These are phyloP conservation scores for Tenthredo mesomela DNA, from an alignment of 2,888 invertebrate species.

Conservation along the genomic window DNA sequence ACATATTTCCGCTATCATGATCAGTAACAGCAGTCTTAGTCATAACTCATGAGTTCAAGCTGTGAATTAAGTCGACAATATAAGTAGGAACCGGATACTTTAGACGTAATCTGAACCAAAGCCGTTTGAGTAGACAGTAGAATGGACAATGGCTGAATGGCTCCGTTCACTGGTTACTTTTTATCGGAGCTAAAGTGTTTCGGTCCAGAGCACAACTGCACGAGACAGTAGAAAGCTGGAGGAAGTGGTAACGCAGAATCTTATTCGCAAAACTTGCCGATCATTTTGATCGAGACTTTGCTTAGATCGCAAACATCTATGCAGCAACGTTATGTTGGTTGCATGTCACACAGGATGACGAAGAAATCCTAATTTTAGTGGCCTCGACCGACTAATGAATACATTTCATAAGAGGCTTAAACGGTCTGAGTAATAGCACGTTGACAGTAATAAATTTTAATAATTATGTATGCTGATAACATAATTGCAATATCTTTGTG, in stretches of 20 bases:
- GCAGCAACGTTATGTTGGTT: neutral
- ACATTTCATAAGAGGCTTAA: neutral
- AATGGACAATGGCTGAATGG: neutral
- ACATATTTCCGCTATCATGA: neutral
- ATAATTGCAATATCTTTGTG: neutral
- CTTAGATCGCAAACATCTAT: neutral
- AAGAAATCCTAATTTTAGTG: neutral
- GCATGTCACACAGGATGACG: conserved; percentile 15
- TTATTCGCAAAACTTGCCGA: neutral
- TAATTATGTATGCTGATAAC: conserved; percentile 6
- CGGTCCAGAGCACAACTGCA: conserved; percentile 14
- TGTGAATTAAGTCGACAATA: neutral
- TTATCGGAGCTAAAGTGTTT: conserved; percentile 19
- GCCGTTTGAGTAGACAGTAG: neutral
- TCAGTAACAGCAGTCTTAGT: neutral
- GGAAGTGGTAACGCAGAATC: conserved; percentile 10
- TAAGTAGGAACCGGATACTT: neutral
- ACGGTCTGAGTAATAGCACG: neutral
- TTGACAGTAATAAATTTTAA: conserved; percentile 31
- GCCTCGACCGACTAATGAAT: neutral
- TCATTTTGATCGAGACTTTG: neutral
- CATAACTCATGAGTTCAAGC: neutral
- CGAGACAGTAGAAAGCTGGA: conserved; percentile 23
- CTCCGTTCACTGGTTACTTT: conserved; percentile 30
- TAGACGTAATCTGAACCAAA: conserved; percentile 3